Base-by-base conservation (phyloP, 2,113 vertebrate genomes). In the Aegypius monachus region DNA sequence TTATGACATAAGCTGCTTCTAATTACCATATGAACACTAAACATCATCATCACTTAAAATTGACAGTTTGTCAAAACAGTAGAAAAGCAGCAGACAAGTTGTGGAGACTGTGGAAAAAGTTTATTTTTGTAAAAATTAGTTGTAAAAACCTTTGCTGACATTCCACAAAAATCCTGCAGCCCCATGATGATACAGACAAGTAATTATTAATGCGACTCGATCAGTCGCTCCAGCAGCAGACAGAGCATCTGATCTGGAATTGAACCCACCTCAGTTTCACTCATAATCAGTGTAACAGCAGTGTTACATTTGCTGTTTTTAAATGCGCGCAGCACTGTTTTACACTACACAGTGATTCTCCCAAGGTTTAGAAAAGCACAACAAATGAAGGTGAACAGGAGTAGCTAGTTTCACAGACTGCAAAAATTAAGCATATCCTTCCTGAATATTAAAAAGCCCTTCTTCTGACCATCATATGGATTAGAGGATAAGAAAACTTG, bases 41-140 rank as follows among this genome's bases (percentile, higher is more conserved):
- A 79, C 90, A 96, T 91, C 87, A 88, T 80, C 90, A 86, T 72
- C 89, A 68, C 87, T 95, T 95, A 73, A 90, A 95, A 93, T 45
- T 92, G 88, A 81, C 95, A 95, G 82, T 95, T 97, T 97, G 96
- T 97, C 97, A 97, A 94, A 95, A 96, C 95, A 97, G 50, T 18
- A 70, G 85, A 72, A 91, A 48, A 91, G 77, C 10, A 95, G 91
- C 80, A 89, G 88, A 78, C 50, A 71, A 95, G 68, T 81, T 73
- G 8, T 47, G 65, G 81, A 93, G 86, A 79, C 53, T 18, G 65
- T 73, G 42, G 11, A 31, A 78, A 63, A 80, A 88, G 82, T 92
- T 88, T 96, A 86, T 92, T 92, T 92, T 78, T 75, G 29, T 83
- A 88, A 79, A 93, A 95, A 90, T 74, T 53, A 74, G 50, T 59